Evolutionary conservation across 2,113 vertebrate species (phyloP), one percentile per base, ranked within the genome.

Genomic region (Prionailurus bengalensis): DNA sequence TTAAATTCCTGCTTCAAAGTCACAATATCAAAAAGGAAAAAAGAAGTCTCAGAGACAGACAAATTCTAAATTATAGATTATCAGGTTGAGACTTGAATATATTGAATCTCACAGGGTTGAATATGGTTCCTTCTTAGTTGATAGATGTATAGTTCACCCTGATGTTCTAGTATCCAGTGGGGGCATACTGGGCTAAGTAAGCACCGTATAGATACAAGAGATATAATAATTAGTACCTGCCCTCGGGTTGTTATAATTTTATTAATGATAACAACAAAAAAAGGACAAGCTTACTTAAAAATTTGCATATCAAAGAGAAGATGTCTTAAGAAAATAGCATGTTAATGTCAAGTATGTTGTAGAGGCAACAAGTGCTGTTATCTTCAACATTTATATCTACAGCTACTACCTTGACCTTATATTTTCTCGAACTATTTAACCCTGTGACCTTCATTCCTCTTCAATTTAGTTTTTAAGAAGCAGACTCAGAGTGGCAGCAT

Each of bases 1-100:
- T 97, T 89, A 96, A 97, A 21, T 53, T 66, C 61, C 3, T 95
- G 6, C 31, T 98, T 98, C 73, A 96, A 97, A 98, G 25, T 89
- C 39, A 48, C 16, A 97, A 94, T 66, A 95, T 74, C 33, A 92
- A 98, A 97, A 92, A 90, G 29, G 3, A 31, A n/a, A 25, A 83
- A 91, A 96, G 91, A 45, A 78, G 9, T 0, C 11, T 42, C 73
- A 88, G n/a, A 53, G 89, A 97, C 66, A 94, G 86, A 94, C 9
- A 94, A 94, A 84, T 84, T 3, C 53, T 80, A 95, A 96, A 82
- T 80, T 74, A 92, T 36, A 95, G 55, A 82, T 33, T 81, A 4
- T 79, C 42, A 76, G 27, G 7, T 45, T 95, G 11, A 96, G n/a
- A 61, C 5, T 13, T 76, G 23, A 81, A 71, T 39, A 53, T 61